phyloP scores from a whole-genome alignment of 37 sponge, comb jelly and placozoan genomes.

The Spongilla lacustris region DNA sequence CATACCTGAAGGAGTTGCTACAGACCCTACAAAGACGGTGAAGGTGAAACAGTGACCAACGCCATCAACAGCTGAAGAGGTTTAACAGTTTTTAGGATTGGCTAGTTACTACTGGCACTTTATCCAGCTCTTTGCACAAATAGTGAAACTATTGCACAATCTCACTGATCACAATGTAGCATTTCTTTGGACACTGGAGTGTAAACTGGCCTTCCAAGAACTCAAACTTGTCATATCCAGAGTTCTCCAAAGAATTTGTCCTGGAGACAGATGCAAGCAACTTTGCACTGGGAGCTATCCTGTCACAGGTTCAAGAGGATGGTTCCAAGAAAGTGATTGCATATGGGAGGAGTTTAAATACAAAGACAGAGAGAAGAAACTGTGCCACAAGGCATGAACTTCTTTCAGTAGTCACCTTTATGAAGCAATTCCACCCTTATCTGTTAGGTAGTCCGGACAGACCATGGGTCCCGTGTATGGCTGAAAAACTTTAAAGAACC shows the following conservation, averaged over 20 bases:
- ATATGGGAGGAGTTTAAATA: constrained; percentile 7
- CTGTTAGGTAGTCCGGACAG: constrained; percentile 5
- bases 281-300: constrained; percentile 13
- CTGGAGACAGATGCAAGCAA: constrained; percentile 45
- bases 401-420: constrained; percentile 29
- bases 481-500: constrained; percentile 34
- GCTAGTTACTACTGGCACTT: constrained; percentile 30
- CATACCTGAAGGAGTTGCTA: constrained; percentile 14
- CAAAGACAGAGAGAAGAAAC: constrained; percentile 27
- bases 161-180: constrained; percentile 19
- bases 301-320: constrained; percentile 13
- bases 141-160: constrained; percentile 35
- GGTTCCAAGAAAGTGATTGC: constrained; percentile 15
- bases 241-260: constrained; percentile 31
- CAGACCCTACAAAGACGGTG: not conserved
- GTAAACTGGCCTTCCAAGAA: constrained; percentile 18
- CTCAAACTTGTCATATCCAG: constrained; percentile 27
- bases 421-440: constrained; percentile 19
- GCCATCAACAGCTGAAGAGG: not conserved
- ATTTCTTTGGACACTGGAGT: constrained; percentile 28
- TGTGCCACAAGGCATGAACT: constrained; percentile 28
- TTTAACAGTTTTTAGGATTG: constrained; percentile 29
- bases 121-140: constrained; percentile 8
- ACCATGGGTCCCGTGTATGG: constrained; percentile 28
- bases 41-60: constrained; percentile 4